Evolutionary conservation across 1,140 invertebrate genomes (phyloP), one percentile per base, ranked within the genome.

Genomic region (Listronotus bonariensis): DNA sequence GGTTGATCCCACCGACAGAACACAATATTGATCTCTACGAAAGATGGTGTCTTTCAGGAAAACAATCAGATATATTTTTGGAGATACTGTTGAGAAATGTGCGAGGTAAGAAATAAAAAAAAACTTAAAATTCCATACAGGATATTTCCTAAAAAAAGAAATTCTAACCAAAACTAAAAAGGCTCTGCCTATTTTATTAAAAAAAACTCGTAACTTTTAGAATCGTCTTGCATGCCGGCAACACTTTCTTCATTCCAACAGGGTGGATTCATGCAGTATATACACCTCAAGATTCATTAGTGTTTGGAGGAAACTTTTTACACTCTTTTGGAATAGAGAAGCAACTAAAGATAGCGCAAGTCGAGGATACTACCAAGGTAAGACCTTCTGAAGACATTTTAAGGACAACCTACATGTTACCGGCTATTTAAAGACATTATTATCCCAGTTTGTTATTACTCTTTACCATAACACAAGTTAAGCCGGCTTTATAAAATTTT

Each of bases 181-280:
- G 20, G 20, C 20, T 26, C 20, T 5, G 5, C 20, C 20, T 26
- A 26, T 26, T 26, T 26, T 26, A 3, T 26, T 26, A 26, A 26
- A 26, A 26, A 26, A 26, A 26, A 3, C 20, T 26, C 20, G 12
- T 14, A 51, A 12, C 31, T 49, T 57, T 49, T 34, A 65, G 94
- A 53, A 89, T 98, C 36, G 76, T 82, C 74, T 72, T 89, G 20
- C 82, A 81, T 70, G 87, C 88, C 43, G 94, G 96, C 0, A 89
- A 97, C 79, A 99, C 97, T 3, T 93, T 99, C 75, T 96, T 98
- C 73, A 97, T 98, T 73, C 96, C 96, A 46, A 94, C 94, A 54
- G 96, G 96, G 11, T 99, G 97, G 97, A 98, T 99, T 70, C 97
- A 99, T 81, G 95, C 96, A 6, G 97, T 99, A 0, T 97, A 95